Percentiles rank a stretch among this genome's conserved stretches.
phyloP scores from a whole-genome alignment of 1,140 invertebrate genomes.

The Scaptomyza montana region DNA sequence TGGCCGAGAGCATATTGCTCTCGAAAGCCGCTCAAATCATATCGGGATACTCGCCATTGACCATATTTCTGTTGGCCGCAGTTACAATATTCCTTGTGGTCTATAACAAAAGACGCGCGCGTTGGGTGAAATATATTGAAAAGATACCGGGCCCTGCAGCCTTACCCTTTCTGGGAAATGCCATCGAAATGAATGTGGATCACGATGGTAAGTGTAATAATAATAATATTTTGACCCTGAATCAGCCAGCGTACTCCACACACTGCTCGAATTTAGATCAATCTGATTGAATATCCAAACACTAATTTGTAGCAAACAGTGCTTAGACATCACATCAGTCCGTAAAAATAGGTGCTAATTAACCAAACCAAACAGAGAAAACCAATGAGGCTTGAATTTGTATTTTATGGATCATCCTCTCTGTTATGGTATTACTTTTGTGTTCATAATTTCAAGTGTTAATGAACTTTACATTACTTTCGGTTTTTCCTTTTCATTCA shows the following conservation, averaged over 20 bases:
- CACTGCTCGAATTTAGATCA: conserved; percentile 23
- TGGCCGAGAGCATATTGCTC: conserved; percentile 78
- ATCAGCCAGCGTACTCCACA: conserved; percentile 10
- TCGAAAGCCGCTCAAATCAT: conserved; percentile 68
- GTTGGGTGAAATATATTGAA: conserved; percentile 83
- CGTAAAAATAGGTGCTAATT: conserved; percentile 61
- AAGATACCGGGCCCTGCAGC: conserved; percentile 86
- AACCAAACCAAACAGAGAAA: conserved; percentile 15
- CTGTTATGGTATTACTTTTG: conserved; percentile 10
- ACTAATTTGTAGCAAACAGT: conserved; percentile 30
- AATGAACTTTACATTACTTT: conserved; percentile 61
- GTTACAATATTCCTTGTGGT: conserved; percentile 69
- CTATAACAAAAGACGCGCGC: conserved; percentile 83
- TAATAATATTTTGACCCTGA: conserved; percentile 58
- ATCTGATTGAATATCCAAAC: conserved; percentile 48
- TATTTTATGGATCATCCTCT: background rate
- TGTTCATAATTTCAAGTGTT: conserved; percentile 34
- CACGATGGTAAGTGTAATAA: conserved; percentile 83
- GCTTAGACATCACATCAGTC: background rate
- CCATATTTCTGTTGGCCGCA: conserved; percentile 64
- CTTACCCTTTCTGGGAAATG: conserved; percentile 86
- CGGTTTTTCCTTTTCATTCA: conserved; percentile 14
- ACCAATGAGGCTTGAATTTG: conserved; percentile 17
- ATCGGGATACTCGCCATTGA: conserved; percentile 74
- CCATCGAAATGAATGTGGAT: conserved; percentile 85